These are phyloP conservation scores for Argynnis bischoffii DNA, from an alignment of 2,888 invertebrate species.

Conservation along the genomic window DNA sequence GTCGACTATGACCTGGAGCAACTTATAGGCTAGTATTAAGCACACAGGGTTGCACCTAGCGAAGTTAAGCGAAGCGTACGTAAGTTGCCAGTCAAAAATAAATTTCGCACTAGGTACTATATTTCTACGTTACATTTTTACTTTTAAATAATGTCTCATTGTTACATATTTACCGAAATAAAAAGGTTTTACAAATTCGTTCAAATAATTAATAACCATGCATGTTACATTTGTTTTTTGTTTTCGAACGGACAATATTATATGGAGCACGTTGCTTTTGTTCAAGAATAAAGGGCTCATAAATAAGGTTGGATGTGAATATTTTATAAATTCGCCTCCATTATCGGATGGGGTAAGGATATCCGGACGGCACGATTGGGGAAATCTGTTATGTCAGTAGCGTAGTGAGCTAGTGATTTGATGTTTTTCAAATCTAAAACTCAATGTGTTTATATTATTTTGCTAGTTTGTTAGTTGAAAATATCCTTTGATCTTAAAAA, in stretches of 20 bases:
- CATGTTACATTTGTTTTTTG: slow-evolving; percentile 36
- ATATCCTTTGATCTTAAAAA: neutral
- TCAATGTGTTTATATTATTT: slow-evolving; percentile 17
- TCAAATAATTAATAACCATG: slow-evolving; percentile 23
- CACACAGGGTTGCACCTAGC: no score
- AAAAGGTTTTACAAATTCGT: slow-evolving; percentile 4
- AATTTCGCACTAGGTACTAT: no score
- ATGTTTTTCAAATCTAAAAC: slow-evolving; percentile 12
- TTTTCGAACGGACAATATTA: slow-evolving; percentile 26
- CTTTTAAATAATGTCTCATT: neutral
- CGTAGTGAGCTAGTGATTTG: slow-evolving; percentile 39
- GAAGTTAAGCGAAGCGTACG: no score
- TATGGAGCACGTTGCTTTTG: slow-evolving; percentile 50
- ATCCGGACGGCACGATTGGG: slow-evolving; percentile 58
- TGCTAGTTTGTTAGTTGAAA: neutral
- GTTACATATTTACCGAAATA: slow-evolving; percentile 4
- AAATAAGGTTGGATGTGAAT: slow-evolving; percentile 72
- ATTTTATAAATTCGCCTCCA: slow-evolving; percentile 69
- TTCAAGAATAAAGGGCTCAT: slow-evolving; percentile 61
- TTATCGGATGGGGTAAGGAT: slow-evolving; percentile 69
- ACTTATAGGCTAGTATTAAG: no score
- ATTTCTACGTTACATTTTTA: no score
- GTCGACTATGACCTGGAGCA: no score
- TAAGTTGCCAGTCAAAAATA: no score
- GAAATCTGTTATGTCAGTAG: slow-evolving; percentile 52